Conservation (phyloP, 2,888 invertebrate genomes). For the Acanthosepion esculentum region DNA sequence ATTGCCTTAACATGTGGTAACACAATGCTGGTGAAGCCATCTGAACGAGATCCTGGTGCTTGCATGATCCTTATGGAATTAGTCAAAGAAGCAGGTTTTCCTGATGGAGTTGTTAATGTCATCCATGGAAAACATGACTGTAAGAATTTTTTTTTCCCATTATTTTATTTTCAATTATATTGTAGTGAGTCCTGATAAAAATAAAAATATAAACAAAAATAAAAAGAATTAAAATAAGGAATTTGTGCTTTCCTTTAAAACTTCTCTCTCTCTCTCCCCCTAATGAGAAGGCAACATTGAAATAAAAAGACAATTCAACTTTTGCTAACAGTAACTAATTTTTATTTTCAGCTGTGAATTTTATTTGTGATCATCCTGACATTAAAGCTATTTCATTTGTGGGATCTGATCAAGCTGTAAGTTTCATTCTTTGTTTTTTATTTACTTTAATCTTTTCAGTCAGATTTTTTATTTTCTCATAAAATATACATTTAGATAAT, state of each 20-base stretch:
- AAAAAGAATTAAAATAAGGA: too few species aligned
- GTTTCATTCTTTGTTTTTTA: constrained; percentile 55
- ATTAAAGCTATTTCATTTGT: constrained; percentile 98
- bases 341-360: constrained; percentile 85
- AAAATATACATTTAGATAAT: too few species aligned
- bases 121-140: constrained; percentile 94
- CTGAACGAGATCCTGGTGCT: constrained; percentile 97
- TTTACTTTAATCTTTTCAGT: neutral
- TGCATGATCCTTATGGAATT: constrained; percentile 95
- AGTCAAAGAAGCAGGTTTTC: constrained; percentile 93
- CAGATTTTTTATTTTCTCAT: neutral
- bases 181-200: too few species aligned
- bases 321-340: neutral
- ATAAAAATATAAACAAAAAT: too few species aligned
- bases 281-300: too few species aligned
- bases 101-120: constrained; percentile 94
- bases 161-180: neutral
- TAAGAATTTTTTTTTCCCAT: constrained; percentile 54
- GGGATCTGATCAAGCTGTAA: constrained; percentile 94
- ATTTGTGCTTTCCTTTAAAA: too few species aligned
- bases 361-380: constrained; percentile 96
- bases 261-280: too few species aligned
- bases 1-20: constrained; percentile 89
- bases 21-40: constrained; percentile 94
- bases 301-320: neutral